Percentiles rank a stretch among this genome's conserved stretches.
Conservation (phyloP, 2,113 vertebrate species). For the Phylloscopus trochilus region DNA sequence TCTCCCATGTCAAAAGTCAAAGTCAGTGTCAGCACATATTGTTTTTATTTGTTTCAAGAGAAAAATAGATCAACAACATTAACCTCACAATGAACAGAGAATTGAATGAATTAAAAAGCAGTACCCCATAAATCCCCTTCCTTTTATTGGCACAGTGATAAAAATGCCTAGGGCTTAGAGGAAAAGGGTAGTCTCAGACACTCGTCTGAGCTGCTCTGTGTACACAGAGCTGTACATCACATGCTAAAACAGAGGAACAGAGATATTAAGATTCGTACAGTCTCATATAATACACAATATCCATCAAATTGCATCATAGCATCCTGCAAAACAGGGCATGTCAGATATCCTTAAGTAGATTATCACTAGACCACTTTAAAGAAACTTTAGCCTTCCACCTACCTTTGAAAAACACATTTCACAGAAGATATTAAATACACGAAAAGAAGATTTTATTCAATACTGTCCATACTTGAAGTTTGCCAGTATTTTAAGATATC, state of each 20-base stretch:
- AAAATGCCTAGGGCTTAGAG: slow-evolving; percentile 73
- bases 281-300: slow-evolving; percentile 21
- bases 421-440: not conserved
- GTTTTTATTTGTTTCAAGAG: slow-evolving; percentile 83
- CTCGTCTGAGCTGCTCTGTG: slow-evolving; percentile 7
- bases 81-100: slow-evolving; percentile 81
- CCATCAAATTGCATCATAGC: slow-evolving; percentile 37
- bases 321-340: not conserved
- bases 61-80: slow-evolving; percentile 81
- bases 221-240: slow-evolving; percentile 58
- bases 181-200: slow-evolving; percentile 61
- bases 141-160: slow-evolving; percentile 80
- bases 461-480: not conserved
- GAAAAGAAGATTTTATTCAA: not conserved
- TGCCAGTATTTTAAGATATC: not conserved
- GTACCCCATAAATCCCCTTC: slow-evolving; percentile 76
- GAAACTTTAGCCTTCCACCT: not conserved
- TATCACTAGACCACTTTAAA: not conserved
- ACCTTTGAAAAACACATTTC: not conserved
- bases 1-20: slow-evolving; percentile 78
- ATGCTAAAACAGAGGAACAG: slow-evolving; percentile 57
- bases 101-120: slow-evolving; percentile 84
- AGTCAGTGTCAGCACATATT: slow-evolving; percentile 76
- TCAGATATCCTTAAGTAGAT: not conserved
- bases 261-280: slow-evolving; percentile 45